phyloP scores from a whole-genome alignment of 1,140 invertebrate genomes.

The Ostrea denselamellosa region DNA sequence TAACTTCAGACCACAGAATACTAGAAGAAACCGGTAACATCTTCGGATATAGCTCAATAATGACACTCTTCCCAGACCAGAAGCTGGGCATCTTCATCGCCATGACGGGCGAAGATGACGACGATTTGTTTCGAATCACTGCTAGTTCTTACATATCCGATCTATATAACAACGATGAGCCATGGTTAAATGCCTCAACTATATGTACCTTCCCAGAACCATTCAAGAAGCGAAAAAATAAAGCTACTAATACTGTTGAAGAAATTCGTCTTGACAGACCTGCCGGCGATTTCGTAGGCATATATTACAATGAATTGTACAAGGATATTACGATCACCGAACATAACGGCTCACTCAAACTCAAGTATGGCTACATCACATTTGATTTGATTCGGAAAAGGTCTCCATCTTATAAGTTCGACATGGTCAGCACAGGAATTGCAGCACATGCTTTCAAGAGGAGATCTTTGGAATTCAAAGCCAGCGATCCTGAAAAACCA shows the following conservation, averaged over 20 bases:
- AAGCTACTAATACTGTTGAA: neutral
- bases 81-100: conserved; percentile 62
- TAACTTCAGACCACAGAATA: conserved; percentile 57
- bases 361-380: conserved; percentile 33
- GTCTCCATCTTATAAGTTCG: neutral
- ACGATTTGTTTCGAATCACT: conserved; percentile 49
- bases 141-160: conserved; percentile 61
- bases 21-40: conserved; percentile 60
- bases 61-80: conserved; percentile 58
- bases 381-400: conserved; percentile 5
- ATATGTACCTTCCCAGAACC: conserved; percentile 63
- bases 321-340: neutral
- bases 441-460: conserved; percentile 6
- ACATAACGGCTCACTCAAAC: neutral
- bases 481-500: neutral
- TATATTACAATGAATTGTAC: conserved; percentile 42
- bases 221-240: conserved; percentile 22
- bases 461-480: conserved; percentile 5
- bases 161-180: conserved; percentile 44
- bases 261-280: conserved; percentile 12
- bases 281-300: neutral
- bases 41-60: conserved; percentile 59
- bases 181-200: conserved; percentile 64
- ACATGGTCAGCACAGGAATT: conserved; percentile 20
- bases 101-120: conserved; percentile 59